Evolutionary conservation across 2,888 invertebrate species (phyloP).

Genomic region (Eueremaeus valkanovi): DNA sequence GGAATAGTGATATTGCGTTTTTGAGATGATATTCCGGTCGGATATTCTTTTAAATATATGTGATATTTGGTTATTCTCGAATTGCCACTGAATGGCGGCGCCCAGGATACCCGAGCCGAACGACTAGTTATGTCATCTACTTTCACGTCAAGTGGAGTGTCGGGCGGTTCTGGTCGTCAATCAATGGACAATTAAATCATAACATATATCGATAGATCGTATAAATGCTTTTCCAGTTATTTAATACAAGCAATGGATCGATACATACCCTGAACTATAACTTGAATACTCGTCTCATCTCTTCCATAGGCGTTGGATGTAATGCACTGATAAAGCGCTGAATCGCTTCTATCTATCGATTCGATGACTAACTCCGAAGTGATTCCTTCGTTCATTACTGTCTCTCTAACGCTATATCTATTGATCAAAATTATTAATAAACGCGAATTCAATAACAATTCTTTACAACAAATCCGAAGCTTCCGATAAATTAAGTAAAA

Average conservation of each 20-base stretch:
- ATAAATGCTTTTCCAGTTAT: not conserved
- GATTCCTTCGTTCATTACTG: conserved; percentile 50
- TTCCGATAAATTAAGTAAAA: too few species aligned
- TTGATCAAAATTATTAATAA: not conserved
- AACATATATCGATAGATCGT: not conserved
- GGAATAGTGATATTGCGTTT: conserved; percentile 29
- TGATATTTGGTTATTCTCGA: conserved; percentile 46
- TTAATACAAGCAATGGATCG: not conserved
- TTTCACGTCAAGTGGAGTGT: conserved; percentile 78
- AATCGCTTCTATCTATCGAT: conserved; percentile 60
- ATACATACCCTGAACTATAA: conserved; percentile 75
- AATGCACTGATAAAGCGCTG: conserved; percentile 59
- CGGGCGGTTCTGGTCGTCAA: conserved; percentile 67
- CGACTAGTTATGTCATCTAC: conserved; percentile 79
- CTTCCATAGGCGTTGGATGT: conserved; percentile 81
- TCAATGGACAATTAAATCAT: not conserved
- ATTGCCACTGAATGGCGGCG: conserved; percentile 62
- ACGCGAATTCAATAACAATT: not conserved
- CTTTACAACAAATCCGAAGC: too few species aligned
- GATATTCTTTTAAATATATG: conserved; percentile 41
- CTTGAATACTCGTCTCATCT: conserved; percentile 82
- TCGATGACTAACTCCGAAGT: conserved; percentile 59
- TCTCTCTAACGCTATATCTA: conserved; percentile 51
- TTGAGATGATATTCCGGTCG: not conserved
- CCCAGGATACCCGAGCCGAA: conserved; percentile 80